Conservation (phyloP, 2,113 vertebrate species). For the Zosterops borbonicus region DNA sequence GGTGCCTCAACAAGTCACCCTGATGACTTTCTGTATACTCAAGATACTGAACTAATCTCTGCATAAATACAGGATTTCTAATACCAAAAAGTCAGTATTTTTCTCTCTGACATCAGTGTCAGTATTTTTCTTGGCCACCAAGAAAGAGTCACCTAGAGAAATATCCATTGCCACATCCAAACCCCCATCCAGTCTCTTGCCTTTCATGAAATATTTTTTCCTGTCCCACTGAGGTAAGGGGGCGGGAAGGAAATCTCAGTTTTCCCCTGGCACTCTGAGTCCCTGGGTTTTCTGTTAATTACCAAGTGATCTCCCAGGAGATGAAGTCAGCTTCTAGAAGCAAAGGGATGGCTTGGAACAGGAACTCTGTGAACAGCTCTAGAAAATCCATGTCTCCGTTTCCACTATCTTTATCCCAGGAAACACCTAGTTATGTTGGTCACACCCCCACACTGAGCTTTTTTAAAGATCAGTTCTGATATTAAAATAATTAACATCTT, state of each 20-base stretch:
- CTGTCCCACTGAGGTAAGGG: rapidly evolving
- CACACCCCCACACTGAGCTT: background rate
- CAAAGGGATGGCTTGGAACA: background rate
- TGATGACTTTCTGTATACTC: background rate
- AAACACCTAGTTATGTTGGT: background rate
- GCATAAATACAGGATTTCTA: background rate
- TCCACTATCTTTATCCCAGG: background rate
- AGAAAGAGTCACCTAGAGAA: background rate
- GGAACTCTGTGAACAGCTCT: background rate
- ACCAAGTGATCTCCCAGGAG: background rate
- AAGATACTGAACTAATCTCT: background rate
- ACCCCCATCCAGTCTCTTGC: background rate
- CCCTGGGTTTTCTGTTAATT: background rate
- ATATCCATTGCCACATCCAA: background rate
- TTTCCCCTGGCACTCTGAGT: background rate
- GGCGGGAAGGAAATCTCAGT: rapidly evolving
- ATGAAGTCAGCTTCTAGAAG: background rate
- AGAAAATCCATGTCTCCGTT: background rate
- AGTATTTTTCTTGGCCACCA: background rate
- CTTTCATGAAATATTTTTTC: background rate
- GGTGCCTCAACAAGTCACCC: background rate
- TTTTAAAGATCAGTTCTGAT: background rate
- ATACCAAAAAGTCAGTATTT: background rate
- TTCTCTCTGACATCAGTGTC: background rate
- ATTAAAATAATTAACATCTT: background rate